These are phyloP conservation scores for Ochotona princeps DNA, from an alignment of 2,113 vertebrate genomes.

Conservation along the genomic window DNA sequence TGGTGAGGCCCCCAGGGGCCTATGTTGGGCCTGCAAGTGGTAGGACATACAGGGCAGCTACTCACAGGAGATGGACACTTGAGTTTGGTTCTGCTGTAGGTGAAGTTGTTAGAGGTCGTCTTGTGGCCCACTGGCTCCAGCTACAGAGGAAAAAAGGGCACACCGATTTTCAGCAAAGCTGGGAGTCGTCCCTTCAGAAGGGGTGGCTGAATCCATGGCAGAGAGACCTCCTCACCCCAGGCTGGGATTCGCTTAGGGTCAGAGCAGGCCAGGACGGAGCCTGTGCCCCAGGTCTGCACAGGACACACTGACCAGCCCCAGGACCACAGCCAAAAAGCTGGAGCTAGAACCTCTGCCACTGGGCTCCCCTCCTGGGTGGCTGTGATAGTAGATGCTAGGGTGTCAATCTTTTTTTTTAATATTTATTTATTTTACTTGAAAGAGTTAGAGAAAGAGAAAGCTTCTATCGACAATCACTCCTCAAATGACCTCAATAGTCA, in stretches of 20 bases:
- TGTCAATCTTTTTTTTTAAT: too few species aligned
- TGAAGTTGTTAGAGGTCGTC: constrained; percentile 92
- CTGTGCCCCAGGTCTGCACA: background rate
- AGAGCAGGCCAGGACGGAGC: background rate
- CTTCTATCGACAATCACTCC: too few species aligned
- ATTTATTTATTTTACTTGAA: too few species aligned
- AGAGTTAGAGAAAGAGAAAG: too few species aligned
- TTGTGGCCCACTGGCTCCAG: constrained; percentile 93
- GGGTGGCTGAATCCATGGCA: background rate
- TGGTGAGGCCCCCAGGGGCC: background rate
- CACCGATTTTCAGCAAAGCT: background rate
- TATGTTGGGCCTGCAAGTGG: background rate
- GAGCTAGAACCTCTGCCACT: background rate
- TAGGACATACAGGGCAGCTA: background rate
- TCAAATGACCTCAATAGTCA: too few species aligned
- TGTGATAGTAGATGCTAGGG: background rate
- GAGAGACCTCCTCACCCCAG: background rate
- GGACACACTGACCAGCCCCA: background rate
- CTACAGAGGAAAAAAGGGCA: constrained; percentile 83
- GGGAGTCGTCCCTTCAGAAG: background rate
- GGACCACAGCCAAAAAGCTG: background rate
- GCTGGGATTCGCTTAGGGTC: background rate
- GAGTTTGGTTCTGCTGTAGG: constrained; percentile 87
- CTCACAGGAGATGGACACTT: constrained; percentile 92
- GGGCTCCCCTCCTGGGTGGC: background rate